Evolutionary conservation across 2,797 vertebrate genomes (phyloP).

Genomic region (Choloepus didactylus): DNA sequence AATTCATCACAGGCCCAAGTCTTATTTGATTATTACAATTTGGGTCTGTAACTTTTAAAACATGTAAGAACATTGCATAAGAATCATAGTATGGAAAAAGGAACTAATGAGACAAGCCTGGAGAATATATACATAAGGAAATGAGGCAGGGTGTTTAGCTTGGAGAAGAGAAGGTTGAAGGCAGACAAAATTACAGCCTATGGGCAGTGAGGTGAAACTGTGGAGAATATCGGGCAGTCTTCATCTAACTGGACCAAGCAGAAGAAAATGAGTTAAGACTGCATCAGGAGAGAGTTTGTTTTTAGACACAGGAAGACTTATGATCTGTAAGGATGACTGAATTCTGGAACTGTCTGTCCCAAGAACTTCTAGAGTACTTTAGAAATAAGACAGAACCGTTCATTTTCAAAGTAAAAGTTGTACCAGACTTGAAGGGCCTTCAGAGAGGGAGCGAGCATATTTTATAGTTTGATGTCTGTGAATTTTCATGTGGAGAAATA

Average conservation of each 20-base stretch:
- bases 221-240: not conserved
- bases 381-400: conserved; percentile 29
- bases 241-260: not conserved
- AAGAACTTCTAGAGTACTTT: conserved; percentile 35
- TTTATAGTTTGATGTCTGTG: conserved; percentile 40
- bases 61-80: conserved; percentile 22
- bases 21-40: conserved; percentile 49
- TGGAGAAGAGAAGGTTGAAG: conserved; percentile 42
- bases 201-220: not conserved
- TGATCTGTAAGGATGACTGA: not conserved
- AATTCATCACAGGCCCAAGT: not conserved
- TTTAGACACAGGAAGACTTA: conserved; percentile 22
- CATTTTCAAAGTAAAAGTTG: conserved; percentile 53
- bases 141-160: not conserved
- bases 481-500: conserved; percentile 54
- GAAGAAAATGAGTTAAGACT: not conserved
- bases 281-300: not conserved
- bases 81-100: not conserved
- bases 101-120: not conserved
- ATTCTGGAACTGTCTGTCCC: not conserved
- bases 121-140: conserved; percentile 23
- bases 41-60: conserved; percentile 46
- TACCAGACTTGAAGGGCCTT: not conserved
- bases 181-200: conserved; percentile 9
- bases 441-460: not conserved